These are phyloP conservation scores for Palythoa grandiflora DNA, from an alignment of 92 coral and sea anemone genomes.

Conservation along the genomic window DNA sequence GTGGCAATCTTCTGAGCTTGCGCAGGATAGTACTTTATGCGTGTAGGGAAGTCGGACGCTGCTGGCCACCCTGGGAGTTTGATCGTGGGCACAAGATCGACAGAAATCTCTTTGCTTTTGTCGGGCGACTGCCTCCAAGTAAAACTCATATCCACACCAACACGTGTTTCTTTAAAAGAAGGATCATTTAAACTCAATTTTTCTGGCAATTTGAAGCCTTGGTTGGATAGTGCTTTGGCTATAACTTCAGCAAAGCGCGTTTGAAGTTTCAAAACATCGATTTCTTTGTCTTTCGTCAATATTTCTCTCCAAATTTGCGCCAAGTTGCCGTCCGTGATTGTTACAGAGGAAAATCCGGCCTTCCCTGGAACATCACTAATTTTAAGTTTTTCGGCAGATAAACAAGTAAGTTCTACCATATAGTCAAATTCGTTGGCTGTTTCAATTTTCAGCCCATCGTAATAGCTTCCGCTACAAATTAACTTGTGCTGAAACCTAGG, in stretches of 20 bases:
- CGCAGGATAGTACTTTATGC: not conserved
- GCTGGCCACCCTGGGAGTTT: constrained; percentile 35
- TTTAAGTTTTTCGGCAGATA: constrained; percentile 8
- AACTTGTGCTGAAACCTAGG: constrained; percentile 4
- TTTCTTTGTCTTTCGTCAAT: constrained; percentile 5
- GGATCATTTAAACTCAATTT: not conserved
- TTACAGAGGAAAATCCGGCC: constrained; percentile 15
- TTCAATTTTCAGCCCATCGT: constrained; percentile 27
- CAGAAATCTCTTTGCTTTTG: not conserved
- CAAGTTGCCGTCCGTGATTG: not conserved
- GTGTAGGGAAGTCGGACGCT: constrained; percentile 26
- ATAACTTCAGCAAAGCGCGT: not conserved
- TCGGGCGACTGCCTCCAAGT: not conserved
- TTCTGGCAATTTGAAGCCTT: not conserved
- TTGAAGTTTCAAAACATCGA: constrained; percentile 17
- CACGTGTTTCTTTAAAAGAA: constrained; percentile 6
- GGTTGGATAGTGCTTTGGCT: not conserved
- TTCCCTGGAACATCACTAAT: not conserved
- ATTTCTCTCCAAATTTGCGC: not conserved
- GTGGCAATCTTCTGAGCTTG: constrained; percentile 15
- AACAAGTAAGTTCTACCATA: constrained; percentile 9
- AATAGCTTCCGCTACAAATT: constrained; percentile 36
- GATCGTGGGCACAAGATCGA: constrained; percentile 26
- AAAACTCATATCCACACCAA: constrained; percentile 8
- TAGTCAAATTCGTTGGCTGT: constrained; percentile 26